Evolutionary conservation across 2,888 invertebrate species (phyloP), one percentile per base, ranked within the genome.

Genomic region (Drosophila formosana): DNA sequence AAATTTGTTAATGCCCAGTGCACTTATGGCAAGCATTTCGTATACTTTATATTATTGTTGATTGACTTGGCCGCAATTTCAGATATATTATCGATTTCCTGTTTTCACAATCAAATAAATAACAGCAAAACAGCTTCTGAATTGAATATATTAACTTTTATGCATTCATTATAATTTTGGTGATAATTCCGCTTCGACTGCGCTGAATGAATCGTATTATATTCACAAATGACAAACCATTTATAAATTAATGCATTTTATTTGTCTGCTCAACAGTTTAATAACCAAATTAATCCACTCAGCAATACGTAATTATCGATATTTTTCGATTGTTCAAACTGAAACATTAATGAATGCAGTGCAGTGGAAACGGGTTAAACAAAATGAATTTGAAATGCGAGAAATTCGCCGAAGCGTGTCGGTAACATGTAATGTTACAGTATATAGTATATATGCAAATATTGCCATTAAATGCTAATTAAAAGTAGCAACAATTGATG

Each of bases 381-480:
- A 34, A 25, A 60, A 43, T 26, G 18, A 30, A 41, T 45, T 60
- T 26, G 9, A 41, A 41, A 41, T 57, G 34, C 11, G 25, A 39
- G 62, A 41, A 41, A 28, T 43, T 64, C 56, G 9, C n/a, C 60
- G 58, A 63, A 60, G 55, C 63, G 60, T 66, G 9, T 51, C 50
- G n/a, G 7, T 53, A 28, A 47, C 56, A 8, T 23, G n/a, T 34
- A 52, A 18, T 30, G 23, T n/a, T 51, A 37, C 4, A 43, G 32
- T 32, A 28, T 43, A 26, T 26, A n/a, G 30, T 46, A 32, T 58
- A 32, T 46, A 80, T 88, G 83, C 80, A 88, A 82, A 67, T 70
- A 68, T 49, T 51, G 63, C 53, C 51, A 80, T 82, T 86, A 65
- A 72, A 80, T 68, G 75, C 67, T 78, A 83, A 83, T 83, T 83